Conservation (phyloP, 2,888 invertebrate species). For the Agrilus mali region DNA sequence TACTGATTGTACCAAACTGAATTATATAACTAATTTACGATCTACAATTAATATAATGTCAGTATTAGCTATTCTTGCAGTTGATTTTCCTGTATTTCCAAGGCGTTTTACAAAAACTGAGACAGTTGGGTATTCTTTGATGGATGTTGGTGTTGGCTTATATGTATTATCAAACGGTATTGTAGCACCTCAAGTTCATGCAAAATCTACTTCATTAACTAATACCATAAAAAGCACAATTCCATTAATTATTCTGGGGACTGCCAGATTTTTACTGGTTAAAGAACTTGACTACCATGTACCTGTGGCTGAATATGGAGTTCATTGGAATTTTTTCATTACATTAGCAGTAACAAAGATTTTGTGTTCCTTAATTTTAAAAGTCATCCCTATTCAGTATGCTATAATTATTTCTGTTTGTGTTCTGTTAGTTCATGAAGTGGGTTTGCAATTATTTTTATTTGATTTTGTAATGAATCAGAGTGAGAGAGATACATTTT, state of each 20-base stretch:
- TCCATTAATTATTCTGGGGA: slow-evolving; percentile 47
- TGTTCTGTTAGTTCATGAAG: slow-evolving; percentile 52
- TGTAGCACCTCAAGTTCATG: slow-evolving; percentile 46
- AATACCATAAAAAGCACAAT: slow-evolving; percentile 31
- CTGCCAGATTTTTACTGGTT: slow-evolving; percentile 46
- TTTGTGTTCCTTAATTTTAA: slow-evolving; percentile 49
- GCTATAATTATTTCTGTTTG: slow-evolving; percentile 43
- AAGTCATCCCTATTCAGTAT: slow-evolving; percentile 37
- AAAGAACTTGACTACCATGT: slow-evolving; percentile 67
- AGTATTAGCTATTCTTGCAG: slow-evolving; percentile 75
- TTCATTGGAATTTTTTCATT: slow-evolving; percentile 97
- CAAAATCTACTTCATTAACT: slow-evolving; percentile 21
- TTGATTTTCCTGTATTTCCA: slow-evolving; percentile 86
- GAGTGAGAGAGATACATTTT: slow-evolving; percentile 42
- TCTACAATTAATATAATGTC: slow-evolving; percentile 62
- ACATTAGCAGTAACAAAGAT: slow-evolving; percentile 78
- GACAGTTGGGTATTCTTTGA: slow-evolving; percentile 71
- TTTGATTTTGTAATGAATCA: slow-evolving; percentile 55
- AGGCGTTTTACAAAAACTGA: slow-evolving; percentile 79
- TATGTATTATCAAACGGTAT: slow-evolving; percentile 74
- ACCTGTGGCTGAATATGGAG: slow-evolving; percentile 87
- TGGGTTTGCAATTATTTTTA: slow-evolving; percentile 46
- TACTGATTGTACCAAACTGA: not conserved
- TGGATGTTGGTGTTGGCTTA: slow-evolving; percentile 92
- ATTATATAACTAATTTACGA: slow-evolving; percentile 53